These are phyloP conservation scores for Dexiosoma caninum DNA, from an alignment of 2,888 invertebrate species.

Conservation along the genomic window DNA sequence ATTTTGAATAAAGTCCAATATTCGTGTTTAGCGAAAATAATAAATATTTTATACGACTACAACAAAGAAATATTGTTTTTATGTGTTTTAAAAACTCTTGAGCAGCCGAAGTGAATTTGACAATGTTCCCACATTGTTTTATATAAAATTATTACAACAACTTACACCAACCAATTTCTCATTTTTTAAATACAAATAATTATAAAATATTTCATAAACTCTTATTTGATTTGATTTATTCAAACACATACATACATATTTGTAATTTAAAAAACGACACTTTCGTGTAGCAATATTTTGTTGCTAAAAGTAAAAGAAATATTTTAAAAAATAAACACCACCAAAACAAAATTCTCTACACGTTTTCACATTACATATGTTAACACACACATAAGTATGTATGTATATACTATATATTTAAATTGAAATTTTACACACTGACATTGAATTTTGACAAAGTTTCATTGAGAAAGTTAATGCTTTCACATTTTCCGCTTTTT, in stretches of 20 bases:
- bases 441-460: constrained; percentile 48
- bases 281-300: neutral
- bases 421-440: constrained; percentile 23
- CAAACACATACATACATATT: constrained; percentile 2
- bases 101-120: no score
- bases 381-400: no score
- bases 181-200: constrained; percentile 43
- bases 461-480: neutral
- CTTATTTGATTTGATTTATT: neutral
- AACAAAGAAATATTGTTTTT: no score
- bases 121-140: no score
- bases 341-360: no score
- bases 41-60: no score
- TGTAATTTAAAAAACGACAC: neutral
- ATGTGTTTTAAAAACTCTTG: no score
- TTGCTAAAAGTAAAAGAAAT: constrained; percentile 20
- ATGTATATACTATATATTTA: no score
- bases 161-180: constrained; percentile 63
- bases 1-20: no score
- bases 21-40: no score
- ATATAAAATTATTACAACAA: no score
- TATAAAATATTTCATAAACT: neutral
- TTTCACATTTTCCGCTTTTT: neutral
- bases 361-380: constrained; percentile 44
- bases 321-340: neutral